Evolutionary conservation across 2,888 invertebrate genomes (phyloP).

Genomic region (Callimorpha dominula): DNA sequence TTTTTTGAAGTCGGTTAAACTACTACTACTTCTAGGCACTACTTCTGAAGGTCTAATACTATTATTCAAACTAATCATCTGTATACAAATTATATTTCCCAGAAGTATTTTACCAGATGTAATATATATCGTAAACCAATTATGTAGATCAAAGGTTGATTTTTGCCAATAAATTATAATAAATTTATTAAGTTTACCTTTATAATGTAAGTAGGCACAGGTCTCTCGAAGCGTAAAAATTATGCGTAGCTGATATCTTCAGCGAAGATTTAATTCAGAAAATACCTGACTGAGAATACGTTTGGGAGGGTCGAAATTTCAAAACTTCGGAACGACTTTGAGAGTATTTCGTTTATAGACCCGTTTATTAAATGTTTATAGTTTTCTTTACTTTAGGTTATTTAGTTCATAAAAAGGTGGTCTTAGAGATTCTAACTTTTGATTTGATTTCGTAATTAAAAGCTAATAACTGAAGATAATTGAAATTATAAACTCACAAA

Average conservation of each 20-base stretch:
- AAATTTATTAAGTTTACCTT: constrained; percentile 50
- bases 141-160: constrained; percentile 28
- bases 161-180: constrained; percentile 54
- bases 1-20: no score
- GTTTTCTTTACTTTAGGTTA: constrained; percentile 20
- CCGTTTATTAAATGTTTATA: constrained; percentile 44
- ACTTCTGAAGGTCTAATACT: not conserved
- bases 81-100: constrained; percentile 13
- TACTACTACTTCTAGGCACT: no score
- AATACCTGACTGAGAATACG: constrained; percentile 50
- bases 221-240: constrained; percentile 30
- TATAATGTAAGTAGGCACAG: constrained; percentile 39
- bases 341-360: constrained; percentile 30
- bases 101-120: constrained; percentile 12
- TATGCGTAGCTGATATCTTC: constrained; percentile 44
- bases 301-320: constrained; percentile 37
- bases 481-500: not conserved
- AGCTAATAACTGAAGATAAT: no score
- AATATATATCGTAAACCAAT: constrained; percentile 19
- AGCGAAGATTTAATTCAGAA: constrained; percentile 48
- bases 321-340: constrained; percentile 40
- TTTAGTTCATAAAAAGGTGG: not conserved
- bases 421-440: not conserved
- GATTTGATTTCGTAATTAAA: no score
- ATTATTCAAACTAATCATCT: not conserved